phyloP scores from a whole-genome alignment of 2,888 invertebrate species.

The Tipula lateralis region DNA sequence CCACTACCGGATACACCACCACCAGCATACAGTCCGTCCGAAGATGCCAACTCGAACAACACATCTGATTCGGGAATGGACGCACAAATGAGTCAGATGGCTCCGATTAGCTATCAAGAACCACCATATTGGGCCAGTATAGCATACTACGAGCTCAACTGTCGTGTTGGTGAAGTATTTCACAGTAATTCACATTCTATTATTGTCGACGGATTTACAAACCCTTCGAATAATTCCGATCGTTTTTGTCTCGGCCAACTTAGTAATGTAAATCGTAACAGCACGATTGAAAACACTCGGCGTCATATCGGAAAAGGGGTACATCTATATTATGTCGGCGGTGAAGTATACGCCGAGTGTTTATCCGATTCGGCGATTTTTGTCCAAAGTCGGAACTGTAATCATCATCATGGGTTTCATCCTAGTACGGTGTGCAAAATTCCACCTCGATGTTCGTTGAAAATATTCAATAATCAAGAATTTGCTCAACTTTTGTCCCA shows the following conservation, averaged over 20 bases:
- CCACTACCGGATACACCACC: slow-evolving; percentile 91
- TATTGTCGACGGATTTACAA: slow-evolving; percentile 97
- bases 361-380: slow-evolving; percentile 96
- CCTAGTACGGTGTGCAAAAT: slow-evolving; percentile 99
- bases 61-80: slow-evolving; percentile 56
- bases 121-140: slow-evolving; percentile 97
- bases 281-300: slow-evolving; percentile 96
- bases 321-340: slow-evolving; percentile 91
- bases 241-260: slow-evolving; percentile 96
- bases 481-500: slow-evolving; percentile 94
- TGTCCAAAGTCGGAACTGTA: slow-evolving; percentile 97
- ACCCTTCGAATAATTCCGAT: slow-evolving; percentile 93
- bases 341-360: slow-evolving; percentile 97
- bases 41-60: slow-evolving; percentile 67
- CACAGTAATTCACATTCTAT: slow-evolving; percentile 88
- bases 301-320: slow-evolving; percentile 97
- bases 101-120: slow-evolving; percentile 86
- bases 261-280: slow-evolving; percentile 97
- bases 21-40: slow-evolving; percentile 88
- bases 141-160: slow-evolving; percentile 97
- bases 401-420: slow-evolving; percentile 97
- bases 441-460: slow-evolving; percentile 90
- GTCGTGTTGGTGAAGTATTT: slow-evolving; percentile 95
- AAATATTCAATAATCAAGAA: slow-evolving; percentile 98
- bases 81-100: slow-evolving; percentile 65